Evolutionary conservation across 1,140 invertebrate species (phyloP), one percentile per base, ranked within the genome.

Genomic region (Drosophila miranda): DNA sequence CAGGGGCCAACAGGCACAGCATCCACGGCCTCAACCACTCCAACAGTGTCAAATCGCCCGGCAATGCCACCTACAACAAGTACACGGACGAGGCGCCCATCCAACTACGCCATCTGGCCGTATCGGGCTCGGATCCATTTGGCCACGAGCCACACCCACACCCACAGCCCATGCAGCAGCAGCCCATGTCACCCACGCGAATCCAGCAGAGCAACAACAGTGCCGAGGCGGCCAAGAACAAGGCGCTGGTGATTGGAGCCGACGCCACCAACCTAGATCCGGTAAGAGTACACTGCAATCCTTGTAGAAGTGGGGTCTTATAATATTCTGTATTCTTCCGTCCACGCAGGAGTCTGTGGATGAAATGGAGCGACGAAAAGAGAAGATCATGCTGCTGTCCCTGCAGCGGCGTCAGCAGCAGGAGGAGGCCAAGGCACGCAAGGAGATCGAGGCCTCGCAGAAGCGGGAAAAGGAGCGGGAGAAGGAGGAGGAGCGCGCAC

Each of bases 301-400:
- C 28, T 42, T 59, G 5, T 9, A 13, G 14, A 6, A 26, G 6
- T 8, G 16, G 34, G 28, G 23, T 2, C 8, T 1, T 8, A 16
- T 7, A 14, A 16, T 3, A 13, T 13, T 13, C 14, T n/a, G 0
- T 61, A 9, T 7, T 46, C 23, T 26, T 4, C 23, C 23, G 4
- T 1, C 9, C 3, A 9, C 9, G 0, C 26, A 90, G 89, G 94
- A 94, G 77, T 94, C 94, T 19, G 92, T 97, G 23, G 95, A 97
- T 72, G 96, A 98, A 92, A 97, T 98, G 95, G 96, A 97, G 88
- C 94, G 94, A 38, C 98, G 96, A 84, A 98, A 97, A 87, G 96
- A 98, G 86, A 94, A 95, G 68, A 96, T 98, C 50, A 95, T 98
- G 93, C 90, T 98, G 89, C 91, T 96, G 72, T 98, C 97, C 8